A percentile compares a stretch with the other conserved stretches of the same genome.
phyloP scores from a whole-genome alignment of 1,140 invertebrate genomes.

The Leptinotarsa lineolata region DNA sequence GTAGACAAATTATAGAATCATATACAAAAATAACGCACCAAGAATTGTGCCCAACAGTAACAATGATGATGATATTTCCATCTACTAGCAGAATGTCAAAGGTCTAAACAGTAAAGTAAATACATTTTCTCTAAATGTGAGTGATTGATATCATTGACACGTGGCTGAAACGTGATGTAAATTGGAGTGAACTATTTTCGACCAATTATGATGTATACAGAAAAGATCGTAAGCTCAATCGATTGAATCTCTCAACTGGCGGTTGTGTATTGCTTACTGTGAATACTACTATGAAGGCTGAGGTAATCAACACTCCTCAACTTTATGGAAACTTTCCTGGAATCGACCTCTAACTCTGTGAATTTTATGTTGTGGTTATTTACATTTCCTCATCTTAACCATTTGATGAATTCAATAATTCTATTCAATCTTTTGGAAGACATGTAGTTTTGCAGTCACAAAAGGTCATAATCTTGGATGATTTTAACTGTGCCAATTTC shows the following conservation, averaged over 20 bases:
- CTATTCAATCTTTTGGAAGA: no score
- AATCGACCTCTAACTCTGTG: background rate
- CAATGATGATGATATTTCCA: background rate
- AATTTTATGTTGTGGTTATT: slow-evolving; percentile 9
- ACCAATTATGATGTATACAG: slow-evolving; percentile 11
- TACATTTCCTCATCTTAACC: background rate
- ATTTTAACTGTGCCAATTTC: background rate
- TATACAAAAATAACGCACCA: background rate
- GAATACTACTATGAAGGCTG: background rate
- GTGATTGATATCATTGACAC: slow-evolving; percentile 10
- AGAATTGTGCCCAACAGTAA: slow-evolving; percentile 14
- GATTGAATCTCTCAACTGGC: slow-evolving; percentile 1
- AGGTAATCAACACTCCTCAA: slow-evolving; percentile 14
- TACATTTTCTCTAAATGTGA: slow-evolving; percentile 13
- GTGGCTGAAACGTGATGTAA: slow-evolving; percentile 15
- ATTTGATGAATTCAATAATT: background rate
- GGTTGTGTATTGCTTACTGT: slow-evolving; percentile 3
- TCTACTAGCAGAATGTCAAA: slow-evolving; percentile 26
- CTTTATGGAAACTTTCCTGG: slow-evolving; percentile 5
- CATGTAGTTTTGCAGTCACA: background rate
- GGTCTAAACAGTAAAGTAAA: slow-evolving; percentile 20
- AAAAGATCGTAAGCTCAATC: slow-evolving; percentile 11
- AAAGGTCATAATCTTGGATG: background rate
- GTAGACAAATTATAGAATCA: slow-evolving; percentile 13
- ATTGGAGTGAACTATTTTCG: slow-evolving; percentile 8